These are phyloP conservation scores for Halichondria panicea DNA, from an alignment of 37 sponge, comb jelly and placozoan species.

Conservation along the genomic window DNA sequence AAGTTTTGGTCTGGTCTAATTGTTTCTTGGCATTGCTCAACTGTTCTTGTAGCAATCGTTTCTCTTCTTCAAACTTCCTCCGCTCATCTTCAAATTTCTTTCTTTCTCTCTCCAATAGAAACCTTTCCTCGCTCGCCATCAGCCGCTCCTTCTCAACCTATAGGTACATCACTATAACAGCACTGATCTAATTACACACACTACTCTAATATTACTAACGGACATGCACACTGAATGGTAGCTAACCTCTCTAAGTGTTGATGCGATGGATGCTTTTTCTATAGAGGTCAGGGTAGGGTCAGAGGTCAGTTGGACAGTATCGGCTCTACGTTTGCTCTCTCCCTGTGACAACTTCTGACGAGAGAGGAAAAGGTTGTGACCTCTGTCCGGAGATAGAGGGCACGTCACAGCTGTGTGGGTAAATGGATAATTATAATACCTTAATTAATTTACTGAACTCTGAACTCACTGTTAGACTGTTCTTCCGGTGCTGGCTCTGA, in stretches of 20 bases:
- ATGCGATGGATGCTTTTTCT: slow-evolving; percentile 35
- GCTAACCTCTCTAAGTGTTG: slow-evolving; percentile 56
- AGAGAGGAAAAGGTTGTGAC: background rate
- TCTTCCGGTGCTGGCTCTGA: no score
- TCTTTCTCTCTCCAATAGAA: slow-evolving; percentile 64
- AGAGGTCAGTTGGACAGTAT: background rate
- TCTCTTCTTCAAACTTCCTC: slow-evolving; percentile 47
- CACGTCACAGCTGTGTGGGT: no score
- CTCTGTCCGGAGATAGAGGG: no score
- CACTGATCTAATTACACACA: no score
- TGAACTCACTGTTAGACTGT: no score
- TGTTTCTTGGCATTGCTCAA: slow-evolving; percentile 6
- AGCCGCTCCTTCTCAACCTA: slow-evolving; percentile 45
- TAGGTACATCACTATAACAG: background rate
- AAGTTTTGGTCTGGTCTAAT: background rate
- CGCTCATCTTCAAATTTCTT: slow-evolving; percentile 53
- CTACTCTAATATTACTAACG: background rate
- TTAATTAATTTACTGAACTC: no score
- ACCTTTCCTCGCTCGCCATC: slow-evolving; percentile 51
- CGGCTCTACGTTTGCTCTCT: background rate
- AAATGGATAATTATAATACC: no score
- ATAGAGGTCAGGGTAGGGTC: slow-evolving; percentile 23
- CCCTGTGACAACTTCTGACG: slow-evolving; percentile 10
- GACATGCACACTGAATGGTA: background rate
- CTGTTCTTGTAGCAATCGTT: slow-evolving; percentile 10